Evolutionary conservation across 2,113 vertebrate species (phyloP).

Genomic region (Corythornis vintsioides): DNA sequence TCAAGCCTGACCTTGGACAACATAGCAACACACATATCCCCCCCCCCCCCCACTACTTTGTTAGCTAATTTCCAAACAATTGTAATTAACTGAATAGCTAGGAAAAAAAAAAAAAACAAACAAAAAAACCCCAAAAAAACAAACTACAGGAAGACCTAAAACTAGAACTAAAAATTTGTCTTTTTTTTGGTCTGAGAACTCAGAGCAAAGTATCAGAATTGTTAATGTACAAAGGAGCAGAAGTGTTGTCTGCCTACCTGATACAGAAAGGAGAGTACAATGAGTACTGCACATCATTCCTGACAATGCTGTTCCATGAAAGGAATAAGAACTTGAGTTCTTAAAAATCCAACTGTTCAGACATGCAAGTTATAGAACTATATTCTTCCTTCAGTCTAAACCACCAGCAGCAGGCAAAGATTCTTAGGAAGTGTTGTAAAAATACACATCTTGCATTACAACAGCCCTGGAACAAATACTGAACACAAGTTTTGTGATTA

Average conservation of each 20-base stretch:
- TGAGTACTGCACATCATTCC: background rate
- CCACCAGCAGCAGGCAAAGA: background rate
- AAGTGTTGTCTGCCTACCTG: background rate
- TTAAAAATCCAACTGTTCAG: background rate
- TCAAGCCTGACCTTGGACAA: background rate
- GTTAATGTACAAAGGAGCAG: background rate
- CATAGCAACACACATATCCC: background rate
- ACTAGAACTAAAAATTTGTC: background rate
- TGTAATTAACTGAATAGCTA: background rate
- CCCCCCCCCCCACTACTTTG: background rate
- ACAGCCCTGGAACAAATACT: background rate
- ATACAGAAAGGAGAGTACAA: background rate
- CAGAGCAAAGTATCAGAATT: background rate
- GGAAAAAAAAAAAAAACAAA: too few relatives aligned
- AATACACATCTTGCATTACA: background rate
- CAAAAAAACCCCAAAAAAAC: too few relatives aligned
- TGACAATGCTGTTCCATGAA: background rate
- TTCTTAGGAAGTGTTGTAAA: background rate
- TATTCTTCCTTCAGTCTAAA: background rate
- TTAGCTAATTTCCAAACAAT: background rate
- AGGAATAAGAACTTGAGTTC: background rate
- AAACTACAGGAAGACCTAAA: background rate
- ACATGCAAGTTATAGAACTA: background rate
- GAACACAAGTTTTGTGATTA: background rate
- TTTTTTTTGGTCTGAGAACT: background rate